Evolutionary conservation across 1,140 invertebrate genomes (phyloP).

Genomic region (Diachasmimorpha longicaudata): DNA sequence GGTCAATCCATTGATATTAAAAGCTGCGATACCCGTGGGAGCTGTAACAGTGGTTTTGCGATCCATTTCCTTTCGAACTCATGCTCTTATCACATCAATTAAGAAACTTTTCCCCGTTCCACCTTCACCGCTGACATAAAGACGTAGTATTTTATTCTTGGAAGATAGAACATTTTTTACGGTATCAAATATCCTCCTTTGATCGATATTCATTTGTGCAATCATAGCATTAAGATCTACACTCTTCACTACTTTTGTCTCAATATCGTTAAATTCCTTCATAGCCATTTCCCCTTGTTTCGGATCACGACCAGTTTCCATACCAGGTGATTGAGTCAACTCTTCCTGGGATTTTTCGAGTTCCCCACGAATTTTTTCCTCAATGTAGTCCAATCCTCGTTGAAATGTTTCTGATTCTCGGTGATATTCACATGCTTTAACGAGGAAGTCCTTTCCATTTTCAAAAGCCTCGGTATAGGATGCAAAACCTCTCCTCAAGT

Average conservation of each 20-base stretch:
- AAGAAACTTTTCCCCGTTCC: constrained; percentile 39
- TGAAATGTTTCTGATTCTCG: constrained; percentile 33
- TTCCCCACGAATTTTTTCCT: constrained; percentile 32
- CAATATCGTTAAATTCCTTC: constrained; percentile 35
- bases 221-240: constrained; percentile 30
- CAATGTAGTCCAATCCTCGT: constrained; percentile 32
- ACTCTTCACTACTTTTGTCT: not conserved
- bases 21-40: constrained; percentile 39
- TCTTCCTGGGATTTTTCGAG: constrained; percentile 16
- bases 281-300: constrained; percentile 36
- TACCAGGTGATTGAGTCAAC: constrained; percentile 14
- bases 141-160: constrained; percentile 14
- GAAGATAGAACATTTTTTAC: not conserved
- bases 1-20: constrained; percentile 38
- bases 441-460: constrained; percentile 28
- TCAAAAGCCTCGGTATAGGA: constrained; percentile 37
- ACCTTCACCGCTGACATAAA: constrained; percentile 31
- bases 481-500: constrained; percentile 1
- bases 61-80: constrained; percentile 23
- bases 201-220: constrained; percentile 31
- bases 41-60: constrained; percentile 38
- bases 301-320: not conserved
- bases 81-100: constrained; percentile 32
- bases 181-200: constrained; percentile 27
- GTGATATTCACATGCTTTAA: constrained; percentile 34